Conservation (phyloP, 64 coral and sea anemone genomes). For the Porites australiensis region DNA sequence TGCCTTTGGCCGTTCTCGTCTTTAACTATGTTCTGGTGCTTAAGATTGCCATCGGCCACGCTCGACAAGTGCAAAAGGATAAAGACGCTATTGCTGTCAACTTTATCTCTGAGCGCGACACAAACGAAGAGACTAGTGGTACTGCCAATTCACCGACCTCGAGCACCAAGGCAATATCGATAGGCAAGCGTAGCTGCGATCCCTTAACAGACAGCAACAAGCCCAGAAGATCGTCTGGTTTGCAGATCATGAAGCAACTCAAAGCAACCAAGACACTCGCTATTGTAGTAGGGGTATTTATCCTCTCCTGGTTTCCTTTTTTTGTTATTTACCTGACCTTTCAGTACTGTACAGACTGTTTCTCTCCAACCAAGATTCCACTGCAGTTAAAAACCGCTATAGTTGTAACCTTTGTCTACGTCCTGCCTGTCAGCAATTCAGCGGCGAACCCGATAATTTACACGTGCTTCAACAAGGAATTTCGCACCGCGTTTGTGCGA, state of each 20-base stretch:
- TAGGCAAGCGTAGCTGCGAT: slow-evolving; percentile 10
- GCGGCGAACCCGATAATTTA: slow-evolving; percentile 97
- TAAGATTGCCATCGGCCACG: slow-evolving; percentile 90
- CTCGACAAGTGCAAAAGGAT: slow-evolving; percentile 80
- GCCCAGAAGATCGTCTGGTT: slow-evolving; percentile 43
- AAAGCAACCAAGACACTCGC: slow-evolving; percentile 98
- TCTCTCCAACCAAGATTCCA: slow-evolving; percentile 18
- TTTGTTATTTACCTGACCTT: slow-evolving; percentile 91
- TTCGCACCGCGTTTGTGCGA: slow-evolving; percentile 83
- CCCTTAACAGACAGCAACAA: neutral
- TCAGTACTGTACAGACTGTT: slow-evolving; percentile 80
- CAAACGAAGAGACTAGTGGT: slow-evolving; percentile 27
- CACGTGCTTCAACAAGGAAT: slow-evolving; percentile 94
- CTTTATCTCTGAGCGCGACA: slow-evolving; percentile 57
- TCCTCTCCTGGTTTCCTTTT: slow-evolving; percentile 93
- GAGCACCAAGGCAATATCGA: neutral
- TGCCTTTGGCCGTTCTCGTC: slow-evolving; percentile 76
- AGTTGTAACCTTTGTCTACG: slow-evolving; percentile 74
- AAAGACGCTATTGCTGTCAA: slow-evolving; percentile 85
- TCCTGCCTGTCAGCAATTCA: slow-evolving; percentile 89
- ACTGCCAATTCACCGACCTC: slow-evolving; percentile 32
- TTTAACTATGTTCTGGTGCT: slow-evolving; percentile 88
- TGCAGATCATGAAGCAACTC: slow-evolving; percentile 91
- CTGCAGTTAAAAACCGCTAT: neutral
- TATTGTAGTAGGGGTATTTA: slow-evolving; percentile 92